Base-by-base conservation (phyloP, 2,888 invertebrate species). In the Scaptomyza parva region DNA sequence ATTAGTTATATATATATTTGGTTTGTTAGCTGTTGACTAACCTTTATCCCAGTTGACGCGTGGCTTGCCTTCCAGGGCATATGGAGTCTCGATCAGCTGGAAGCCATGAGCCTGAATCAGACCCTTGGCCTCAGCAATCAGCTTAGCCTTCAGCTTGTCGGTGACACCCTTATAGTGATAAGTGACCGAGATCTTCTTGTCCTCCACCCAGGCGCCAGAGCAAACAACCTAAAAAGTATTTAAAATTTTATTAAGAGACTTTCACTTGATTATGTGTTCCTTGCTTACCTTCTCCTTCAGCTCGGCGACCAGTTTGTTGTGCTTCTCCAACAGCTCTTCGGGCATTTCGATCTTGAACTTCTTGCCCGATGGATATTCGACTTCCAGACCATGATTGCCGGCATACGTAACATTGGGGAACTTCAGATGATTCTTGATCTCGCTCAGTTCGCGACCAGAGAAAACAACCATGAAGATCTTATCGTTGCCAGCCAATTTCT, bases 41-140 rank as follows among this genome's bases (percentile, higher is more conserved):
- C 95, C 96, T 91, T 96, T 96, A 89, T 96, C 95, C 96, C 96
- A 96, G 86, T 95, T 94, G 18, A 96, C 95, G 30, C 95, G 95
- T 48, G 96, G 96, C 85, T 95, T 95, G 12, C 95, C 96, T 90
- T 96, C 96, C 60, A 96, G 93, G 22, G 96, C 96, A 76, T 95
- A 95, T 83, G 95, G 95, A 0, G 96, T 95, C 73, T 93, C 92
- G 47, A 94, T 94, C 17, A 95, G 94, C 80, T 93, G 93, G 90
- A 95, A 95, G 35, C 95, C 95, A 35, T 94, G 93, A 24, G 93
- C 92, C 88, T 94, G 93, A 76, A 96, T 95, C 72, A 95, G 91
- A 69, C 92, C 92, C 87, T 93, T 93, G 2, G 95, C 95, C 77
- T 93, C 92, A 30, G 93, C 92, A 41, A 94, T 93, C 83, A 95